Base-by-base conservation (phyloP, 1,140 invertebrate genomes). In the Delia radicum region DNA sequence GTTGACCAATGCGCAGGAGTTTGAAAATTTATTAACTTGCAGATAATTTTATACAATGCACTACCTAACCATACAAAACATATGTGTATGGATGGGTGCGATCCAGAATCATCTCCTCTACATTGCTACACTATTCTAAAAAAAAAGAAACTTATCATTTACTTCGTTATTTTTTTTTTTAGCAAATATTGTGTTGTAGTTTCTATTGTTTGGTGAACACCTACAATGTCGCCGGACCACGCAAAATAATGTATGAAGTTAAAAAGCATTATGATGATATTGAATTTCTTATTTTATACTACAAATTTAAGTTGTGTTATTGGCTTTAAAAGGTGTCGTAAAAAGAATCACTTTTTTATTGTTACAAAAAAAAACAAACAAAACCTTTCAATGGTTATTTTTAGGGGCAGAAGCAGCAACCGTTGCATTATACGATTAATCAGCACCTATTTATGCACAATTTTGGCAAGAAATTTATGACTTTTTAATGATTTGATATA, bases 211-310 rank as follows among this genome's bases (percentile, higher is more conserved):
- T 42, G 48, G 21, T 55, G 3, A 55, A 55, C 48, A 24, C 48
- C 48, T 48, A 48, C 46, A 48, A 48, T 48, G 46, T 48, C 46
- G 46, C 46, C 46, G 18, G 46, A n/a, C 12, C 46, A 48, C 46
- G 46, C 46, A 13, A 48, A 27, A 48, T n/a, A 31, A 18, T 31
- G 18, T 67, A 24, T 69, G 29, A 7, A 10, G 37, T 33, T 24
- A 21, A 55, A 55, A 55, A 55, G 65, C 65, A 33, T 69, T 69
- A 69, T 33, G 65, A 69, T 3, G 65, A 69, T 69, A 69, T 69
- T 69, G 65, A 69, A 69, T 69, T 69, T 69, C 65, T 69, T 69
- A n/a, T n/a, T n/a, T n/a, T n/a, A n/a, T n/a, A n/a, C n/a, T n/a
- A n/a, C n/a, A n/a, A n/a, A n/a, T n/a, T n/a, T n/a, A 37, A 37